Percentiles rank a stretch among this genome's conserved stretches.
phyloP scores from a whole-genome alignment of 2,113 vertebrate genomes.

The Neogobius melanostomus region DNA sequence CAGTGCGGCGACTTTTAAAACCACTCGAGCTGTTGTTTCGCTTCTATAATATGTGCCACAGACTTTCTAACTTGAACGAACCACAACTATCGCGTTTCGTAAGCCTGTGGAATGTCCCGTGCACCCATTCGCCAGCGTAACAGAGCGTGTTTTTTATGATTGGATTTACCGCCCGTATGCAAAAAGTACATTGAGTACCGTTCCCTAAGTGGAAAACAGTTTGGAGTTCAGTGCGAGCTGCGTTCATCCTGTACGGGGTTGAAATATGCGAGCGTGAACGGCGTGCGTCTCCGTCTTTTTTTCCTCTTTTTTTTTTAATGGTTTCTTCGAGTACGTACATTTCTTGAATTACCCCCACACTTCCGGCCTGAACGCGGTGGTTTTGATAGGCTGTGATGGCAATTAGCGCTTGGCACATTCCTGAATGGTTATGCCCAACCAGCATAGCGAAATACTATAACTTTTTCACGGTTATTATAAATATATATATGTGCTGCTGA shows the following conservation, averaged over 20 bases:
- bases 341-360: constrained; percentile 59
- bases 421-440: constrained; percentile 37
- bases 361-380: constrained; percentile 62
- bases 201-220: constrained; percentile 46
- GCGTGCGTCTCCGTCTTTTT: constrained; percentile 41
- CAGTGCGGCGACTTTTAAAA: constrained; percentile 37
- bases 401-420: constrained; percentile 68
- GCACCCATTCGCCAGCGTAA: constrained; percentile 40
- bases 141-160: constrained; percentile 57
- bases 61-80: neutral
- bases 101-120: constrained; percentile 24
- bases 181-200: constrained; percentile 75
- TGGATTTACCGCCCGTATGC: constrained; percentile 70
- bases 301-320: constrained; percentile 43
- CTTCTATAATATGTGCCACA: constrained; percentile 33
- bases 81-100: neutral
- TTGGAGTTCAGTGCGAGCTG: constrained; percentile 28
- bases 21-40: constrained; percentile 42
- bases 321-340: constrained; percentile 34
- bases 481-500: too few species aligned
- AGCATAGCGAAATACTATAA: constrained; percentile 30
- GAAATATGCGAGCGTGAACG: constrained; percentile 28
- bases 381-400: constrained; percentile 65
- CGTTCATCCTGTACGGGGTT: constrained; percentile 15
- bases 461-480: neutral